A percentile compares a stretch with the other conserved stretches of the same genome.
These are phyloP conservation scores for Lottia gigantea DNA, from an alignment of 2,888 invertebrate genomes.

Conservation along the genomic window DNA sequence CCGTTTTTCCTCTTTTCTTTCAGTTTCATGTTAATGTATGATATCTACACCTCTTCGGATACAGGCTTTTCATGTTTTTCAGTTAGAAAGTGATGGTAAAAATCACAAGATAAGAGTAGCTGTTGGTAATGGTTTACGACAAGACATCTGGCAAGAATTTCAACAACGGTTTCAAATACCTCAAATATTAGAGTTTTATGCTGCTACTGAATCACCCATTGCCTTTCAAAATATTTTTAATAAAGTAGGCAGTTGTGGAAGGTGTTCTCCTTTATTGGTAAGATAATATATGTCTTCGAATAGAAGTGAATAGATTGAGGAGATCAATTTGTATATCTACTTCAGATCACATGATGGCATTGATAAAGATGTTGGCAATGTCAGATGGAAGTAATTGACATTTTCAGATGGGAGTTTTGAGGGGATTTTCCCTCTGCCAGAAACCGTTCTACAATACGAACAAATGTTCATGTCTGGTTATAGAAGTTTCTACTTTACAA, in stretches of 20 bases:
- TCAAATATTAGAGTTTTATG: slow-evolving; percentile 90
- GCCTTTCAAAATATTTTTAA: slow-evolving; percentile 93
- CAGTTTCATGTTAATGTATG: not conserved
- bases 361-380: no score
- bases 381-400: no score
- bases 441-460: no score
- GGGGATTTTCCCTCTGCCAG: no score
- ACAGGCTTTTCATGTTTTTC: slow-evolving; percentile 11
- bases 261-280: slow-evolving; percentile 56
- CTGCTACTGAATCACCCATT: slow-evolving; percentile 97
- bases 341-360: no score
- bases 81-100: slow-evolving; percentile 37
- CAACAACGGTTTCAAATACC: slow-evolving; percentile 85
- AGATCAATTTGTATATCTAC: no score
- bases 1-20: not conserved
- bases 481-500: no score
- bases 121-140: slow-evolving; percentile 91
- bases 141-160: slow-evolving; percentile 93
- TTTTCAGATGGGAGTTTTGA: no score
- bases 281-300: not conserved
- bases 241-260: slow-evolving; percentile 67
- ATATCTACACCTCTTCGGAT: not conserved
- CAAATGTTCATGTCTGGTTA: no score
- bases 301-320: no score
- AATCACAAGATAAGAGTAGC: slow-evolving; percentile 75